phyloP scores from a whole-genome alignment of 2,888 invertebrate genomes.

The Pyrgus malvae region DNA sequence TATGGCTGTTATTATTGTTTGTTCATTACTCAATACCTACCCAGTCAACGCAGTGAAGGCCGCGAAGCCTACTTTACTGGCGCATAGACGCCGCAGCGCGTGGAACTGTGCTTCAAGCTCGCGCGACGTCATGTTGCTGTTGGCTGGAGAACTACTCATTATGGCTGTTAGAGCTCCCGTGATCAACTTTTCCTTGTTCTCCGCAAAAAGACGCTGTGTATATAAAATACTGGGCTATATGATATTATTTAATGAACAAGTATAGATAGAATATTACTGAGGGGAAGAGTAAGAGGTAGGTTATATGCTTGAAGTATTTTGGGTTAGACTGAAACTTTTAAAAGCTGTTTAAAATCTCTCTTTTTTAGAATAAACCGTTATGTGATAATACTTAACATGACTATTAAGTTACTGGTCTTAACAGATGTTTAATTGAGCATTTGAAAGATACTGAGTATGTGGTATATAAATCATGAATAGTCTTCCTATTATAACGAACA shows the following conservation, averaged over 20 bases:
- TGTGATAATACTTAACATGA: no score
- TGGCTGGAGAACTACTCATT: conserved; percentile 55
- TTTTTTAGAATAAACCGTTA: no score
- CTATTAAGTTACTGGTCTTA: no score
- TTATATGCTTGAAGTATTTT: no score
- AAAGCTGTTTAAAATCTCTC: no score
- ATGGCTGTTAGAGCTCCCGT: conserved; percentile 93
- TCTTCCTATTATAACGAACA: no score
- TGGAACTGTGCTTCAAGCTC: conserved; percentile 98
- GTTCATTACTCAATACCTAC: conserved; percentile 63
- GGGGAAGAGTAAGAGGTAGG: no score
- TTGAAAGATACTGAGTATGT: no score
- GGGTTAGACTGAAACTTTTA: no score
- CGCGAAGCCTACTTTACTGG: conserved; percentile 98
- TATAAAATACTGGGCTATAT: not conserved
- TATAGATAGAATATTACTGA: no score
- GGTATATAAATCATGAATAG: no score
- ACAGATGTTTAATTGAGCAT: no score
- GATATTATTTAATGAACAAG: not conserved
- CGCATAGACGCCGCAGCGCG: conserved; percentile 94
- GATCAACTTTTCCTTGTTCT: conserved; percentile 99
- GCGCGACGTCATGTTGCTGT: conserved; percentile 80
- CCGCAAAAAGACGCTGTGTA: conserved; percentile 94
- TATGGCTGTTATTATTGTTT: conserved; percentile 84
- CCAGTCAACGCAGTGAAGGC: conserved; percentile 95